Evolutionary conservation across 2,113 vertebrate species (phyloP), one percentile per base, ranked within the genome.

Genomic region (Alaudala cheleensis): DNA sequence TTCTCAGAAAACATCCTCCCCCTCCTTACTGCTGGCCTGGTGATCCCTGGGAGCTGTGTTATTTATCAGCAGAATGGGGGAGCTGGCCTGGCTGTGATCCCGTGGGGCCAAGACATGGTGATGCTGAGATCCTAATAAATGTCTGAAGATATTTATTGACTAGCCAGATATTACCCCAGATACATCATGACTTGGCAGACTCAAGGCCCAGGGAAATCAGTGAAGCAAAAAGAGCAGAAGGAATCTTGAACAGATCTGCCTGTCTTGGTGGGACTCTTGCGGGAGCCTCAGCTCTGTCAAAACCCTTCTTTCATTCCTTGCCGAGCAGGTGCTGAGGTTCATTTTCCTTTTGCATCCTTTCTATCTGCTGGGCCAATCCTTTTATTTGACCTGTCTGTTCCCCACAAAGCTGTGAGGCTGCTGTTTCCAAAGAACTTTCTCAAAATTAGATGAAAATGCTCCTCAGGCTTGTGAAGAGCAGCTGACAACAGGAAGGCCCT

Each of bases 1-100:
- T 10, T 77, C 17, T 73, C n/a, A 39, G 51, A 44, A 76, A 22
- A 20, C 16, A 4, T 34, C 18, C 13, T 80, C 4, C 18, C 24
- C 4, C 10, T 28, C 0, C 3, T 3, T 10, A 2, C 12, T 18
- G 42, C 3, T 25, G 25, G 4, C 2, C 2, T 29, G 57, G 51
- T 33, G 60, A 39, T 49, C 45, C 21, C 51, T 44, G 34, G 3
- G 7, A 11, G 44, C 24, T 42, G 1, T 14, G 33, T 7, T n/a
- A 5, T 22, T 39, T 72, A 37, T 33, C 31, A 66, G 44, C 17
- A 66, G 25, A 33, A 21, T 13, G 9, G 29, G 21, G 26, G 6
- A 74, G 29, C 10, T 54, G 21, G 12, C 10, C 58, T 76, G 72
- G 28, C 11, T 89, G 25, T 22, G 29, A 50, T 57, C 19, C 8